phyloP scores from a whole-genome alignment of 2,888 invertebrate species.

The Clostera curtula region DNA sequence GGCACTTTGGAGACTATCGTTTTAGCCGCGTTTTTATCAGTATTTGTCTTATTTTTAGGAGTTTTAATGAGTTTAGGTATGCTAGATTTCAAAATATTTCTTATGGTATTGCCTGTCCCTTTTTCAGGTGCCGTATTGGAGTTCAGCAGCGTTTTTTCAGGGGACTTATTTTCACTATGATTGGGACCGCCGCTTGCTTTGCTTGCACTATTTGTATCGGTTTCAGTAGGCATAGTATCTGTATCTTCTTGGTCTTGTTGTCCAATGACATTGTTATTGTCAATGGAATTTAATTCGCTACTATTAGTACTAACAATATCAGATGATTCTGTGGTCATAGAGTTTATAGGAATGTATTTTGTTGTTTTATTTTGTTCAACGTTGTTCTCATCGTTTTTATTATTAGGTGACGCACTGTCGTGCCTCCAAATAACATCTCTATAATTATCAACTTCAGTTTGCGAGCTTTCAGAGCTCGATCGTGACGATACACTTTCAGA shows the following conservation, averaged over 20 bases:
- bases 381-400: conserved; percentile 1
- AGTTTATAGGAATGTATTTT: conserved; percentile 2
- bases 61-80: conserved; percentile 59
- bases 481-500: too few relatives aligned
- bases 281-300: too few relatives aligned
- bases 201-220: neutral
- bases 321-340: neutral
- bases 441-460: too few relatives aligned
- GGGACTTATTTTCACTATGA: neutral
- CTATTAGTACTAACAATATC: too few relatives aligned
- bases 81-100: too few relatives aligned
- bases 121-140: too few relatives aligned
- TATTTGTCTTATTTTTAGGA: conserved; percentile 43
- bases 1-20: conserved; percentile 58
- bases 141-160: conserved; percentile 3
- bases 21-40: conserved; percentile 49
- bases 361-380: conserved; percentile 2
- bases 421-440: too few relatives aligned
- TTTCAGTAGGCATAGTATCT: neutral
- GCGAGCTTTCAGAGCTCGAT: too few relatives aligned
- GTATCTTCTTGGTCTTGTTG: conserved; percentile 1
- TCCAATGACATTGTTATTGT: conserved; percentile 1
- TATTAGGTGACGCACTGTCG: too few relatives aligned
- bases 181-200: neutral
- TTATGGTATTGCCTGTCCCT: too few relatives aligned